Evolutionary conservation across 2,888 invertebrate genomes (phyloP).

Genomic region (Heliconius ethilla): DNA sequence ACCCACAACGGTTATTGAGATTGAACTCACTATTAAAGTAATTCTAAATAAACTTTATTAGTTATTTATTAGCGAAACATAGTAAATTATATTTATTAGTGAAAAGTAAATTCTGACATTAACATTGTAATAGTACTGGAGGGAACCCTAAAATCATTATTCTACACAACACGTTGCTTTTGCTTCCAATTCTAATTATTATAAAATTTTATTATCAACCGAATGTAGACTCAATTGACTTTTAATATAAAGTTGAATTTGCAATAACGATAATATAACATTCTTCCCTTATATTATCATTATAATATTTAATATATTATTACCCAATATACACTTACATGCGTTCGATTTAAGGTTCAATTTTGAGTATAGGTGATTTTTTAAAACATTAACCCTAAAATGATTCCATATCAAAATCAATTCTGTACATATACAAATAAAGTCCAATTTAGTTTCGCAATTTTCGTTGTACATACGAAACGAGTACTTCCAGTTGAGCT

Average conservation of each 20-base stretch:
- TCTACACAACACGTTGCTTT: conserved; percentile 37
- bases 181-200: conserved; percentile 37
- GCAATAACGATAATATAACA: conserved; percentile 22
- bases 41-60: background rate
- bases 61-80: background rate
- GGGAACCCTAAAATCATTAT: conserved; percentile 39
- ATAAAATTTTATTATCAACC: conserved; percentile 7
- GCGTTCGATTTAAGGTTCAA: conserved; percentile 27
- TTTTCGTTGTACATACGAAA: conserved; percentile 17
- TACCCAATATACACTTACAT: conserved; percentile 24
- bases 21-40: background rate
- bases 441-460: conserved; percentile 32
- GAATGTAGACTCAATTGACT: conserved; percentile 6
- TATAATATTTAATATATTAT: conserved; percentile 27
- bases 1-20: too few species aligned
- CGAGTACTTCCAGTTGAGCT: conserved; percentile 25
- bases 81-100: conserved; percentile 2
- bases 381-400: conserved; percentile 28
- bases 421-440: conserved; percentile 14
- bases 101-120: conserved; percentile 10
- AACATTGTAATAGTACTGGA: conserved; percentile 30
- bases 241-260: conserved; percentile 31
- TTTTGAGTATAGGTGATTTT: conserved; percentile 17
- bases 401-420: conserved; percentile 12
- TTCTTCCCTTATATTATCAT: conserved; percentile 33